phyloP scores from a whole-genome alignment of 2,113 vertebrate genomes.

The Podarcis cretensis region DNA sequence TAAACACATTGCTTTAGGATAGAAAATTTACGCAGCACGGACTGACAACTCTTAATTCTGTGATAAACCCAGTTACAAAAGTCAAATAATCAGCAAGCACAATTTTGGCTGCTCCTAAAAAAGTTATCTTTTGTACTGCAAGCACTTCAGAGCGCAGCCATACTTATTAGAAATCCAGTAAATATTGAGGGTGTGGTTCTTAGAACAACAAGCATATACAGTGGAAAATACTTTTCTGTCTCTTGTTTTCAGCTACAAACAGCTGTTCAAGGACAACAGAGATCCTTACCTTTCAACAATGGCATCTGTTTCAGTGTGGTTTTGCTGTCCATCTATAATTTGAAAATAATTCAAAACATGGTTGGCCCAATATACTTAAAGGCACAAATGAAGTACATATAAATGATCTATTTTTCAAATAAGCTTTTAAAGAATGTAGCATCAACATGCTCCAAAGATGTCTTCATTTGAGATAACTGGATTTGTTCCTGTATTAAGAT shows the following conservation, averaged over 20 bases:
- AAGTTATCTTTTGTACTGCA: neutral
- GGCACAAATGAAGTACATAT: neutral
- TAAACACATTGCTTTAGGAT: too few relatives aligned
- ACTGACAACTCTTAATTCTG: neutral
- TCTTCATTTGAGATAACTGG: neutral
- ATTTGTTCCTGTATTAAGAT: neutral
- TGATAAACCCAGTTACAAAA: neutral
- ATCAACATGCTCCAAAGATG: neutral
- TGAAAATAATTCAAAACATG: constrained; percentile 30
- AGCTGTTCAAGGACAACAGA: neutral
- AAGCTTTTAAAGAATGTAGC: neutral
- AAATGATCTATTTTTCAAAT: neutral
- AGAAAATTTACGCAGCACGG: neutral
- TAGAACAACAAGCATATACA: neutral
- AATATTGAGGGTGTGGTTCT: neutral
- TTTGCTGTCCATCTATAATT: constrained; percentile 68
- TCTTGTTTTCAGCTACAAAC: neutral
- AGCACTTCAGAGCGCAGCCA: neutral
- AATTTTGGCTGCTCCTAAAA: neutral
- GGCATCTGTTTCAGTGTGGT: constrained; percentile 79
- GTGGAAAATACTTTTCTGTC: neutral
- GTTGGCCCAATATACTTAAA: constrained; percentile 7
- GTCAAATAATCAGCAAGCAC: neutral
- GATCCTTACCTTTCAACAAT: constrained; percentile 73
- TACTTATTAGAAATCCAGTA: neutral